A percentile compares a stretch with the other conserved stretches of the same genome.
phyloP scores from a whole-genome alignment of 2,797 vertebrate species.

The Arnoldichthys spilopterus region DNA sequence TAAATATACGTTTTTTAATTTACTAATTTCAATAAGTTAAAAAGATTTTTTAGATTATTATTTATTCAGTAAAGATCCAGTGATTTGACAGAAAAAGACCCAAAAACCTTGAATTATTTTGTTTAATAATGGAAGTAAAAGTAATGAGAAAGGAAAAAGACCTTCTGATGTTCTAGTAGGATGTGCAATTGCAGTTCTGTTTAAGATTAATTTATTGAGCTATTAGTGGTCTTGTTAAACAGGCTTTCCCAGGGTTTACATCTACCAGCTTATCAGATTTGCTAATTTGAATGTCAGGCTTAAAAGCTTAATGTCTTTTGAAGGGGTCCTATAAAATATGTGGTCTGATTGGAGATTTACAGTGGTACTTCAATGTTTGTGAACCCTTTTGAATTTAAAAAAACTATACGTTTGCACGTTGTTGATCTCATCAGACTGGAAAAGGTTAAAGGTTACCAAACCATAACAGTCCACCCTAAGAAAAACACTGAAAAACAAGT shows the following conservation, averaged over 20 bases:
- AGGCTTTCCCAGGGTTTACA: background rate
- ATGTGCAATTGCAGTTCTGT: background rate
- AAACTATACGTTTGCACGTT: too few species aligned
- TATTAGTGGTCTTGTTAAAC: background rate
- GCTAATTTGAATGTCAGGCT: background rate
- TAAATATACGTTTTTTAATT: too few species aligned
- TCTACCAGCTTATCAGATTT: slow-evolving; percentile 1
- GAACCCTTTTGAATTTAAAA: too few species aligned
- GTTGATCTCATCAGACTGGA: too few species aligned
- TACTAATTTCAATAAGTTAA: too few species aligned
- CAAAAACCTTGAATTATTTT: background rate
- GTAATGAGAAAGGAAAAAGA: too few species aligned
- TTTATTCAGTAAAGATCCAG: too few species aligned
- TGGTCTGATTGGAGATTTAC: background rate
- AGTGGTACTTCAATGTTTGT: too few species aligned
- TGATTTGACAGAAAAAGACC: background rate
- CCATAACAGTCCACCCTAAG: too few species aligned
- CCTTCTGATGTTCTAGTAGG: background rate
- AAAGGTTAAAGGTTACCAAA: too few species aligned
- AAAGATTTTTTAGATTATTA: too few species aligned
- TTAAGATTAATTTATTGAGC: background rate
- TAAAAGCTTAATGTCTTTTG: background rate
- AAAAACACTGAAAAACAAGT: too few species aligned
- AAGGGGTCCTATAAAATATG: background rate
- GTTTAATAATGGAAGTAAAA: background rate